These are phyloP conservation scores for Macaria liturata DNA, from an alignment of 2,888 invertebrate genomes.

Conservation along the genomic window DNA sequence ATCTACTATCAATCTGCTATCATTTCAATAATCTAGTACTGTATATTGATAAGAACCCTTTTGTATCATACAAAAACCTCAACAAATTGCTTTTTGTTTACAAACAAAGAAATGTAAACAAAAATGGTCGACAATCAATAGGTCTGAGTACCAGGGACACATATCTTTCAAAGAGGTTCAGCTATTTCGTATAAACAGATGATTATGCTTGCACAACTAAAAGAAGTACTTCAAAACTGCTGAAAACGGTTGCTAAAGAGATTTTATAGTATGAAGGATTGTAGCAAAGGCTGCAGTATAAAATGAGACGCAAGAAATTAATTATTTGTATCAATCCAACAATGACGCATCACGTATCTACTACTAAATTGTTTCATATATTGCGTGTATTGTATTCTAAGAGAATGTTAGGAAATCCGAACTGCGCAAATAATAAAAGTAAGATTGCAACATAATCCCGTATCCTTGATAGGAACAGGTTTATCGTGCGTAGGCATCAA, in stretches of 20 bases:
- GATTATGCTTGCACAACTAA: conserved; percentile 43
- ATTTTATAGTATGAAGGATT: no score
- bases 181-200: conserved; percentile 39
- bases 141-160: conserved; percentile 52
- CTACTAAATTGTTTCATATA: conserved; percentile 22
- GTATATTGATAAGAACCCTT: no score
- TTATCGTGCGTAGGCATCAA: conserved; percentile 29
- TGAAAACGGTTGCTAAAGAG: no score
- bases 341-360: conserved; percentile 46
- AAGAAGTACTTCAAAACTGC: conserved; percentile 7
- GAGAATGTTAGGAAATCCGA: conserved; percentile 6
- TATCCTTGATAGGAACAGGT: conserved; percentile 43
- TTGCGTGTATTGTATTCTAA: neutral
- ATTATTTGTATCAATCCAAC: neutral
- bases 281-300: no score
- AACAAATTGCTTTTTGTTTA: conserved; percentile 36
- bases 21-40: no score
- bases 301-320: no score
- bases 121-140: conserved; percentile 45
- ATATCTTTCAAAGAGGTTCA: conserved; percentile 40
- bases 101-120: conserved; percentile 42
- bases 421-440: conserved; percentile 25
- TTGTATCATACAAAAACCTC: neutral
- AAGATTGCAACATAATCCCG: conserved; percentile 20
- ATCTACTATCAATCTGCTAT: no score